Conservation (phyloP, 2,113 vertebrate genomes). For the Brachypteracias leptosomus region DNA sequence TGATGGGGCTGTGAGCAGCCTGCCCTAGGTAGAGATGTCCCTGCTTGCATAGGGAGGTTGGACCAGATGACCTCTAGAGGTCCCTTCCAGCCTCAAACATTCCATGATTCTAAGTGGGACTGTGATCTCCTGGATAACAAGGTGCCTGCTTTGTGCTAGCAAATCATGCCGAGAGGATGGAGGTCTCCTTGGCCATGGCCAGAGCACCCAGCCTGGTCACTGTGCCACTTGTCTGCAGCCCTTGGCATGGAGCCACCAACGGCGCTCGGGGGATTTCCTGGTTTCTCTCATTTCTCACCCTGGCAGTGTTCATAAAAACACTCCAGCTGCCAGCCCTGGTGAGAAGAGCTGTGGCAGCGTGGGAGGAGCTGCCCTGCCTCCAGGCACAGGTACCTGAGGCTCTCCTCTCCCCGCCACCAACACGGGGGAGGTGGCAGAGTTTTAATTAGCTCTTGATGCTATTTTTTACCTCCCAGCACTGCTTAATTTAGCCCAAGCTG, state of each 20-base stretch:
- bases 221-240: neutral
- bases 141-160: neutral
- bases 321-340: neutral
- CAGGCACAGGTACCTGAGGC: neutral
- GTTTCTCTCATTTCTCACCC: neutral
- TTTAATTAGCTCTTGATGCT: constrained; percentile 52
- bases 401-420: neutral
- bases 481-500: constrained; percentile 48
- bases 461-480: neutral
- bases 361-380: neutral
- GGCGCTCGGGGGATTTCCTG: neutral
- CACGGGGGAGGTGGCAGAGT: neutral
- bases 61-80: no score
- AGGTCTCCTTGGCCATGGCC: accelerated
- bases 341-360: neutral
- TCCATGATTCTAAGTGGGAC: no score
- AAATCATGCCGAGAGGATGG: accelerated
- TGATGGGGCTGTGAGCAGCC: no score
- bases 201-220: neutral
- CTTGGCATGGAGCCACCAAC: accelerated
- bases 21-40: no score
- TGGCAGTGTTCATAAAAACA: neutral
- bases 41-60: no score
- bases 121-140: neutral
- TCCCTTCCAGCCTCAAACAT: no score